Evolutionary conservation across 2,797 vertebrate genomes (phyloP).

Genomic region (Esox lucius): DNA sequence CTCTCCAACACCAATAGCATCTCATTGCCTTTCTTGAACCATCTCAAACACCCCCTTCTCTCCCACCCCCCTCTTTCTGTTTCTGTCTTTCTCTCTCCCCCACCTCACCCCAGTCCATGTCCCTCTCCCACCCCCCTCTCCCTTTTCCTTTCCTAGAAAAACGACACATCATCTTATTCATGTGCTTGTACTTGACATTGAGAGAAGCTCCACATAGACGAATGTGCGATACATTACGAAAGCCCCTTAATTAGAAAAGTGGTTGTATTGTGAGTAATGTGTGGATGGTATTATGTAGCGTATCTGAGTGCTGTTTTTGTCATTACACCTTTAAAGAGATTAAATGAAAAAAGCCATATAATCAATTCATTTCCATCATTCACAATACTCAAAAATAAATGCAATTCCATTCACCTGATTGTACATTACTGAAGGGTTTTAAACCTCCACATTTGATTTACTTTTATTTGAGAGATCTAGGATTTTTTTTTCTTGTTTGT

Average conservation of each 20-base stretch:
- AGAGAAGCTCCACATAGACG: neutral
- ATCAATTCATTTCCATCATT: neutral
- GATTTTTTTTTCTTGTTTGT: no score
- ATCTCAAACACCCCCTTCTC: no score
- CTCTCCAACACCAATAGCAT: neutral
- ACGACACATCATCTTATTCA: neutral
- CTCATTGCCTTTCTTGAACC: neutral
- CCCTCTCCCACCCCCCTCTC: neutral
- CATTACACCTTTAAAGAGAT: slow-evolving; percentile 1
- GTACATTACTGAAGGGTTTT: neutral
- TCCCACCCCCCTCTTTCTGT: slow-evolving; percentile 21
- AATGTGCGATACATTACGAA: neutral
- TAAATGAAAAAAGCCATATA: neutral
- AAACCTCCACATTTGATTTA: neutral
- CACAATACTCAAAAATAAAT: slow-evolving; percentile 16
- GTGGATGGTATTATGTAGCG: neutral
- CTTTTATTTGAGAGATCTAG: no score
- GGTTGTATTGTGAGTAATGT: neutral
- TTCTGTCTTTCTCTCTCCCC: slow-evolving; percentile 32
- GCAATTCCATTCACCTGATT: neutral
- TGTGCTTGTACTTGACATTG: neutral
- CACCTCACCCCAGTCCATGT: slow-evolving; percentile 15
- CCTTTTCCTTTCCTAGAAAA: neutral
- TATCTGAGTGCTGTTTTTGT: neutral
- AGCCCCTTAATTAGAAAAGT: neutral